phyloP scores from a whole-genome alignment of 2,113 vertebrate genomes.

The Astur gentilis region DNA sequence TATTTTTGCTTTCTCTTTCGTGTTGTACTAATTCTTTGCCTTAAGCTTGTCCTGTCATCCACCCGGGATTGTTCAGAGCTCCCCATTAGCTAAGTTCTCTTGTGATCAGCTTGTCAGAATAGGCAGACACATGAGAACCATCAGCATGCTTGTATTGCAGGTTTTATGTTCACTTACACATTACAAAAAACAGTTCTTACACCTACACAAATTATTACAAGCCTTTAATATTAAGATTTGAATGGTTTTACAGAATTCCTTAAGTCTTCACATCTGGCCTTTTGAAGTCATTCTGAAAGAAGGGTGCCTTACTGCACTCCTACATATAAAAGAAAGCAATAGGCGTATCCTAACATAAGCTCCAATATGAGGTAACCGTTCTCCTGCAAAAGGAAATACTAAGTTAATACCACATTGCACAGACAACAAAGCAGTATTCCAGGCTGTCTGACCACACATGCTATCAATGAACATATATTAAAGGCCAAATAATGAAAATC shows the following conservation, averaged over 20 bases:
- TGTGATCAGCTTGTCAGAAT: background rate
- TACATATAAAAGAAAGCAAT: background rate
- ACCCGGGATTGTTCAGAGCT: background rate
- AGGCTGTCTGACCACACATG: background rate
- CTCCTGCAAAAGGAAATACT: background rate
- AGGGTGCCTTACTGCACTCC: background rate
- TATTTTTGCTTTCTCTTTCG: background rate
- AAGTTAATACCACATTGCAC: background rate
- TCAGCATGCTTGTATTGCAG: fast-evolving
- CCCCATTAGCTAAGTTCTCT: background rate
- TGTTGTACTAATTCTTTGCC: background rate
- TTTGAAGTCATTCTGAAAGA: background rate
- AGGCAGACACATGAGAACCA: background rate
- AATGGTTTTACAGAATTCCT: background rate
- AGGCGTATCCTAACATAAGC: background rate
- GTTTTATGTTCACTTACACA: background rate
- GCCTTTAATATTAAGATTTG: background rate
- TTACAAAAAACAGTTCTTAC: background rate
- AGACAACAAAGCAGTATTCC: background rate
- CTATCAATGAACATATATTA: background rate
- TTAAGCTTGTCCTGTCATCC: background rate
- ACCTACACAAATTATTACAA: background rate
- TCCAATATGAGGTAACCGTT: background rate
- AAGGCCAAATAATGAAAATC: background rate
- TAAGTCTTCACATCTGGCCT: background rate